These are phyloP conservation scores for Delphinapterus leucas DNA, from an alignment of 2,113 vertebrate genomes.

Conservation along the genomic window DNA sequence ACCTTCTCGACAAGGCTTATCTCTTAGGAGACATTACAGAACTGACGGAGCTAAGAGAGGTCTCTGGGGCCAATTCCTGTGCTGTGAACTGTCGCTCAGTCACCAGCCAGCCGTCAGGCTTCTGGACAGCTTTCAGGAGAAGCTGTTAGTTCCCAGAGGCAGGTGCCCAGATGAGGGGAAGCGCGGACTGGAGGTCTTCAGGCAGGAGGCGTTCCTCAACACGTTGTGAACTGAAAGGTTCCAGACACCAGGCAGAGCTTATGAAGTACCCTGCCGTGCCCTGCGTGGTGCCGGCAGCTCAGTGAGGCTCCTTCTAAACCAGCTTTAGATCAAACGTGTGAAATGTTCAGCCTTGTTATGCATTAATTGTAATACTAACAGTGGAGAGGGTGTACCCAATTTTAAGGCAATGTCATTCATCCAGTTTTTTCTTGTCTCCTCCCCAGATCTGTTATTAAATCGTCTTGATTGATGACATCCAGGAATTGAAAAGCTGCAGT, in stretches of 20 bases:
- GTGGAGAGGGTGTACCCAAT: not conserved
- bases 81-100: not conserved
- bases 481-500: not conserved
- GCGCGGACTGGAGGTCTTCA: not conserved
- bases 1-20: slow-evolving; percentile 9
- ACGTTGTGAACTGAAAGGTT: not conserved
- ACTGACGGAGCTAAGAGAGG: not conserved
- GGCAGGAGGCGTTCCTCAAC: not conserved
- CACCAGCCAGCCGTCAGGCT: not conserved
- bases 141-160: not conserved
- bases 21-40: not conserved
- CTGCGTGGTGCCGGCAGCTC: not conserved
- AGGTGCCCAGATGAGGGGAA: not conserved
- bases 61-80: not conserved
- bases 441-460: not conserved
- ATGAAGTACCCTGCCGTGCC: not conserved
- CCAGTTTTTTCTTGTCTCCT: not conserved
- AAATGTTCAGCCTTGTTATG: not conserved
- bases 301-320: not conserved
- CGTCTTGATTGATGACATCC: not conserved
- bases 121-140: not conserved
- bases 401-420: not conserved
- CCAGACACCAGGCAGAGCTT: not conserved
- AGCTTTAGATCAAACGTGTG: not conserved
- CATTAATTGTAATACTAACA: not conserved